A percentile compares a stretch with the other conserved stretches of the same genome.
Conservation (phyloP, 2,888 invertebrate genomes). For the Ennomos erosarius region DNA sequence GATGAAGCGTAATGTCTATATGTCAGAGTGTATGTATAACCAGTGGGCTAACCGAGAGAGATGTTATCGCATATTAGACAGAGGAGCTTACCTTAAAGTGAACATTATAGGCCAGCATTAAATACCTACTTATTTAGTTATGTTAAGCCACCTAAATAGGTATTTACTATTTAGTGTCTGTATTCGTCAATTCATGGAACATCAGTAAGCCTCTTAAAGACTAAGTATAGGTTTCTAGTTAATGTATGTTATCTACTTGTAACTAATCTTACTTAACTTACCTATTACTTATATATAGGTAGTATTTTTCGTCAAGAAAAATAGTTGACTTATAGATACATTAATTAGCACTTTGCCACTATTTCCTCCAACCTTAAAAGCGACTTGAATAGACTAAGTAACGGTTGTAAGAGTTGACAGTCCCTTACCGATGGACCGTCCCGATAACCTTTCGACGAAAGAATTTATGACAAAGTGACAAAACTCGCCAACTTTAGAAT, state of each 20-base stretch:
- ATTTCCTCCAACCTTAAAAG: constrained; percentile 10
- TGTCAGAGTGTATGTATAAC: constrained; percentile 14
- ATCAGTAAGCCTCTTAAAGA: too few species aligned
- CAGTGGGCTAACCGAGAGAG: constrained; percentile 14
- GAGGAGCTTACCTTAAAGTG: constrained; percentile 20
- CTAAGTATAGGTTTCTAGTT: too few species aligned
- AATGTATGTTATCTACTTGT: too few species aligned
- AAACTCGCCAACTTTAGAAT: constrained; percentile 32
- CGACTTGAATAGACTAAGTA: constrained; percentile 14
- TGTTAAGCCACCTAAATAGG: too few species aligned
- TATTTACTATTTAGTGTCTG: neutral
- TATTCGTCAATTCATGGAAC: too few species aligned
- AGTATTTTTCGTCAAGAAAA: constrained; percentile 5
- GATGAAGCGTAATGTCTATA: constrained; percentile 5
- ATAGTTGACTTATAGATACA: constrained; percentile 20
- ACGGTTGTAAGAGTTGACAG: constrained; percentile 26
- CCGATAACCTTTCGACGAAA: constrained; percentile 35
- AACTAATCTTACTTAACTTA: too few species aligned
- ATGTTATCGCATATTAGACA: constrained; percentile 30
- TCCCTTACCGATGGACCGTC: constrained; percentile 32
- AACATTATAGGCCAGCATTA: constrained; percentile 21
- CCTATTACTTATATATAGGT: neutral
- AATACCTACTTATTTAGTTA: constrained; percentile 12
- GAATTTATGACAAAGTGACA: constrained; percentile 42
- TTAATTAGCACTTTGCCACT: constrained; percentile 24